Evolutionary conservation across 2,113 vertebrate species (phyloP), one percentile per base, ranked within the genome.

Genomic region (Struthio camelus): DNA sequence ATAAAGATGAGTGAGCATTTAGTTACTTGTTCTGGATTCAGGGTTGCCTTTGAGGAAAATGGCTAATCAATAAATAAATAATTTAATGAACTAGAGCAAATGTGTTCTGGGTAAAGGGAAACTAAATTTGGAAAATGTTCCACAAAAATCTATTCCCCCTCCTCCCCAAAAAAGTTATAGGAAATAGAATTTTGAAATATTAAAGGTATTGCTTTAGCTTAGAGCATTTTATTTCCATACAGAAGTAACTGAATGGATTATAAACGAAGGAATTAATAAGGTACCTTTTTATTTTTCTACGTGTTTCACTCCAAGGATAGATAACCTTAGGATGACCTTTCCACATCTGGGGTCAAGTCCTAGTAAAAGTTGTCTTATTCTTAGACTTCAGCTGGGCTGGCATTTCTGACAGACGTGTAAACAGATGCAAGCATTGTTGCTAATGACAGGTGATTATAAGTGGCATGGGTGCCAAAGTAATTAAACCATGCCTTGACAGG

Each of bases 381-480:
- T 91, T 93, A 62, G 97, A 48, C 77, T 94, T 97, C 95, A 95
- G 93, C 96, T 90, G 94, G 97, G 96, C 96, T 98, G 98, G 97
- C 96, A 53, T 96, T 98, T 97, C 98, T 98, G 99, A 99, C 99
- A 99, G 99, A 99, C 98, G 98, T 98, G 97, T 97, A 99, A 99
- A 98, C 99, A 99, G 99, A 99, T 99, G 99, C 98, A 97, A 96
- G 97, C 98, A 58, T 98, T 98, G 98, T 98, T 97, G 98, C 98
- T 99, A 99, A 99, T 99, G 99, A 98, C 99, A 99, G 99, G 99
- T 99, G 99, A 99, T 99, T 99, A 99, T 98, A 99, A 99, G 98
- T 98, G 98, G 98, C 98, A 75, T 97, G 98, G 96, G 97, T 99
- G 99, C 99, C 99, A 99, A 98, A 98, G 98, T 99, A 99, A 99